A percentile compares a stretch with the other conserved stretches of the same genome.
These are phyloP conservation scores for Thamnaconus septentrionalis DNA, from an alignment of 2,113 vertebrate genomes.

Conservation along the genomic window DNA sequence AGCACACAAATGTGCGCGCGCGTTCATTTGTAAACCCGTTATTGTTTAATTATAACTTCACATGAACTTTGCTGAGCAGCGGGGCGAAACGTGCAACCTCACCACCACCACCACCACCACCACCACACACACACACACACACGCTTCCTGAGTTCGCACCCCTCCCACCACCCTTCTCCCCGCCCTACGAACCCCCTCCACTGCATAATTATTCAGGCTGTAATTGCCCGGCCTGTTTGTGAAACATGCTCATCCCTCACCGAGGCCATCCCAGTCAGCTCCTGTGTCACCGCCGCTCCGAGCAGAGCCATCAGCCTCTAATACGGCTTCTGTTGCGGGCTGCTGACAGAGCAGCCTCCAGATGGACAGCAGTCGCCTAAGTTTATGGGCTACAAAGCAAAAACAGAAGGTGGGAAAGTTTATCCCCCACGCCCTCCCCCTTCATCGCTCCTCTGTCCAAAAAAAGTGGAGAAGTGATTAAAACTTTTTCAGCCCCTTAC, in stretches of 20 bases:
- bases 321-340: background rate
- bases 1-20: conserved; percentile 70
- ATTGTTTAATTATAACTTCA: conserved; percentile 80
- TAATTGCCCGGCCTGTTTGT: conserved; percentile 70
- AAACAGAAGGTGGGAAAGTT: background rate
- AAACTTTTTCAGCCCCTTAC: no score
- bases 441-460: no score
- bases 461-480: no score
- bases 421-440: no score
- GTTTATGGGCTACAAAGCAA: no score
- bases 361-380: no score
- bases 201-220: conserved; percentile 70
- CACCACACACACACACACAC: no score
- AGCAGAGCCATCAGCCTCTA: background rate
- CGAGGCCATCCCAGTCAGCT: conserved; percentile 19
- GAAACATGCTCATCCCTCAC: conserved; percentile 52
- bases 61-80: conserved; percentile 74
- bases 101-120: no score
- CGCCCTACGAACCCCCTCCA: conserved; percentile 49
- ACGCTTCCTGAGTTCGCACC: no score
- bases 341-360: conserved; percentile 1
- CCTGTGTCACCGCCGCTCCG: conserved; percentile 4
- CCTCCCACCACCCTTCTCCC: no score
- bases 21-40: conserved; percentile 78
- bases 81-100: conserved; percentile 65